Base-by-base conservation (phyloP, 2,113 vertebrate species). In the Pseudorasbora parva region DNA sequence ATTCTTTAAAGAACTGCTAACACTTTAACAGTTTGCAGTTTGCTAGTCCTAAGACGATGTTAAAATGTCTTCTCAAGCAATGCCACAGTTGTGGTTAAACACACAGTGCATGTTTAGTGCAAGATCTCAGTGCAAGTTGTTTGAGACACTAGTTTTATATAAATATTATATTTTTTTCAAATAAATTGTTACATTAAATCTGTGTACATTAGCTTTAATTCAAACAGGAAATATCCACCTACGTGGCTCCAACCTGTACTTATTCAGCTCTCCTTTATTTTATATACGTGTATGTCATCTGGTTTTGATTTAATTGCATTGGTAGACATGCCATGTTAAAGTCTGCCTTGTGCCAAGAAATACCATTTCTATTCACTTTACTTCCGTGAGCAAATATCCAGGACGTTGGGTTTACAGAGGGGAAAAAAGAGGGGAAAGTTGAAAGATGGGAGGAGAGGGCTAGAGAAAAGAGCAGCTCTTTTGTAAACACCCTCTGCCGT, bases 401-500 rank as follows among this genome's bases (percentile, higher is more conserved):
- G 49, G 81, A 82, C 85, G 84, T 89, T 81, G 85, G 78, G 85
- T 87, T 88, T 80, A 75, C 56, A 62, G 25, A 84, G 73, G 64
- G n/a, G 81, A 86, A 85, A 41, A 54, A 81, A 71, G 33, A 27
- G 56, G 81, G 41, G 2, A n/a, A 56, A 57, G 64, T 33, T 47
- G 25, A 74, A 69, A 66, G 27, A 60, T 75, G 41, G 43, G 33
- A 54, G 74, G 72, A 80, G 81, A 62, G 47, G 33, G 45, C n/a
- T 45, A 51, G 54, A 71, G 57, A 72, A 82, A 57, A 25, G 89
- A 90, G 87, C 21, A 74, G 86, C 76, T 89, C 62, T 89, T 91
- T 89, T 90, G 90, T 91, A 94, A 94, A 94, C 91, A 93, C 87
- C 81, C 85, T 90, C 86, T 89, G 84, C 72, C 21, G 85, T 81